Conservation (phyloP, 2,797 vertebrate species). For the Ambastaia sidthimunki region DNA sequence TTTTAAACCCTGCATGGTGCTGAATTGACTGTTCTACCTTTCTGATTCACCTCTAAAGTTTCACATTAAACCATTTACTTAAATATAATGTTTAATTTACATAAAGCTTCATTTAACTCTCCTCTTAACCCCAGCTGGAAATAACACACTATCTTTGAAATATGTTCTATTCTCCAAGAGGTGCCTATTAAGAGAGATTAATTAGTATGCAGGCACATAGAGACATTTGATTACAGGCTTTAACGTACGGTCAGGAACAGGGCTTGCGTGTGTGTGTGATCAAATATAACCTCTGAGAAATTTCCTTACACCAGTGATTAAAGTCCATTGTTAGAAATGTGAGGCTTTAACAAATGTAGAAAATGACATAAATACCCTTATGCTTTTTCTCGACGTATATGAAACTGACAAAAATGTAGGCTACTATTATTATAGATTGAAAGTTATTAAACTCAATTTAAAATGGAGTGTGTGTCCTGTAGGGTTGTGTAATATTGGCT, state of each 20-base stretch:
- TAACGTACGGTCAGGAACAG: not conserved
- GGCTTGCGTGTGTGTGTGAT: slow-evolving; percentile 4
- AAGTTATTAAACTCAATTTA: slow-evolving; percentile 4
- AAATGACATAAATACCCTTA: not conserved
- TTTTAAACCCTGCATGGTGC: not conserved
- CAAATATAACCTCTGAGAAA: slow-evolving; percentile 6
- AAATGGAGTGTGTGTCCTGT: not conserved
- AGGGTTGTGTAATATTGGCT: slow-evolving; percentile 1
- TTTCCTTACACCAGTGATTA: not conserved
- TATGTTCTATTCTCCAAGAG: slow-evolving; percentile 34
- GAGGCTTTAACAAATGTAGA: slow-evolving; percentile 17
- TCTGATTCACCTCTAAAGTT: not conserved
- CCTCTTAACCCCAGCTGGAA: slow-evolving; percentile 27
- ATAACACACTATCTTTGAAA: not conserved
- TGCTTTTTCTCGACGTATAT: not conserved
- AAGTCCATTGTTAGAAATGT: slow-evolving; percentile 6
- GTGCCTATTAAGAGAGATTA: slow-evolving; percentile 29
- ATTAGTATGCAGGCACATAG: slow-evolving; percentile 40
- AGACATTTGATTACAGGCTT: slow-evolving; percentile 46
- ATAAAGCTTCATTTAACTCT: slow-evolving; percentile 19
- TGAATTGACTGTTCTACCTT: not conserved
- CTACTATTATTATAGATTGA: not conserved
- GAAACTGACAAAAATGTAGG: not conserved
- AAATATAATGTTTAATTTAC: slow-evolving; percentile 34
- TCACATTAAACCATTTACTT: slow-evolving; percentile 25